Conservation (phyloP, 2,888 invertebrate genomes). For the Acanthosepion lycidas region DNA sequence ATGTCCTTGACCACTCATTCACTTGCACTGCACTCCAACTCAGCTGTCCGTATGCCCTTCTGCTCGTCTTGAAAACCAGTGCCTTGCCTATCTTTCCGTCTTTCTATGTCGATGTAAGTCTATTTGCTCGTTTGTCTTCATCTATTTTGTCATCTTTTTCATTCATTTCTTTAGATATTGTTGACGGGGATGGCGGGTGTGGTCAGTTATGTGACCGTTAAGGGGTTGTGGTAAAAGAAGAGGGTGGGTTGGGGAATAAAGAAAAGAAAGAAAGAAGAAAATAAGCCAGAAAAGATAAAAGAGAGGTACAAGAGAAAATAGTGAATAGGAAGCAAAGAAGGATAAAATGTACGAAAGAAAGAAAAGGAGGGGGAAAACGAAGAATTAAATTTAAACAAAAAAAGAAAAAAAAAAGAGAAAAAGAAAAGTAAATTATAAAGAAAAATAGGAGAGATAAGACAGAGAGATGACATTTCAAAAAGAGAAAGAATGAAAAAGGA, state of each 20-base stretch:
- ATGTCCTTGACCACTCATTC: neutral
- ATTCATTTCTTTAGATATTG: neutral
- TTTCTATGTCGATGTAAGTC: neutral
- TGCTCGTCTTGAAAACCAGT: neutral
- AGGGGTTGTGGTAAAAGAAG: neutral
- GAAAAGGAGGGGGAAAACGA: no score
- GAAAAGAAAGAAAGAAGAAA: neutral
- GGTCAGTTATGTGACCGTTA: neutral
- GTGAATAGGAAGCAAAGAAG: no score
- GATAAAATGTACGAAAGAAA: no score
- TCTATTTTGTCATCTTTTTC: neutral
- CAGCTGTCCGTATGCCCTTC: neutral
- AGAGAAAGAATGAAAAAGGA: neutral
- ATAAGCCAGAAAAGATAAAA: rapidly evolving
- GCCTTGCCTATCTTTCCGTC: neutral
- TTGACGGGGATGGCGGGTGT: neutral
- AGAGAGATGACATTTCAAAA: no score
- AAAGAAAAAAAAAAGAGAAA: neutral
- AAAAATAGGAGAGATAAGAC: neutral
- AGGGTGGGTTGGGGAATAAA: neutral
- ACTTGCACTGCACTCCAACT: neutral
- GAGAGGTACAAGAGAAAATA: neutral
- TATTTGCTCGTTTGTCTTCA: neutral
- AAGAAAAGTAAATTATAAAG: neutral
- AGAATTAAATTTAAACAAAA: neutral